Evolutionary conservation across 2,888 invertebrate species (phyloP), one percentile per base, ranked within the genome.

Genomic region (Epinotia bilunana): DNA sequence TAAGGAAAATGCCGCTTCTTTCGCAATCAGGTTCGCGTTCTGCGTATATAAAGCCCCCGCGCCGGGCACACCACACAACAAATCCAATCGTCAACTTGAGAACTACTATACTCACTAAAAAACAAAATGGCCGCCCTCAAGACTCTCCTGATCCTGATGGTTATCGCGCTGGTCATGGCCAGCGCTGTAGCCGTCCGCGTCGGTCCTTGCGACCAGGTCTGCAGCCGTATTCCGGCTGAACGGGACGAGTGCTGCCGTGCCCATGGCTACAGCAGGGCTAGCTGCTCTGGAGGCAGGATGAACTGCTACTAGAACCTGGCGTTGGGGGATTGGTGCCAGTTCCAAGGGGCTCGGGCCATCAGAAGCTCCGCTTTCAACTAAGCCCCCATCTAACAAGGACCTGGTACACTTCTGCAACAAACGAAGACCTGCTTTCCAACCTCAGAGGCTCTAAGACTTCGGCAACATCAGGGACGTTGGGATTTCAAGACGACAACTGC

Each of bases 51-150:
- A 63, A 16, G 18, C 46, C 23, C 0, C 5, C 3, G 46, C 16
- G 12, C 63, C 7, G 16, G 3, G 23, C 5, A 7, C 46, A 5
- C 7, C 43, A 13, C 63, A 62, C 43, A 63, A 63, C 63, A 13
- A 20, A 1, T 63, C 46, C 16, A 63, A 46, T 23, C 63, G 20
- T 63, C 63, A 20, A 43, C 11, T 33, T 61, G 46, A 63, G 13
- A 46, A 4, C 43, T 18, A 3, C 2, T 6, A 4, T n/a, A 53
- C 49, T 49, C 1, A 3, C 13, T 13, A 23, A n/a, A 46, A 39
- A 57, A 13, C 39, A 68, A 68, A 16, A 69, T 69, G 68, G 68
- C 68, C 16, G 23, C 68, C 3, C 43, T 69, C n/a, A 69, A 69
- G 58, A 69, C 58, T 69, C n/a, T 69, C 11, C 23, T 69, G 16